phyloP scores from a whole-genome alignment of 2,113 vertebrate genomes.

The Eurypyga helias region DNA sequence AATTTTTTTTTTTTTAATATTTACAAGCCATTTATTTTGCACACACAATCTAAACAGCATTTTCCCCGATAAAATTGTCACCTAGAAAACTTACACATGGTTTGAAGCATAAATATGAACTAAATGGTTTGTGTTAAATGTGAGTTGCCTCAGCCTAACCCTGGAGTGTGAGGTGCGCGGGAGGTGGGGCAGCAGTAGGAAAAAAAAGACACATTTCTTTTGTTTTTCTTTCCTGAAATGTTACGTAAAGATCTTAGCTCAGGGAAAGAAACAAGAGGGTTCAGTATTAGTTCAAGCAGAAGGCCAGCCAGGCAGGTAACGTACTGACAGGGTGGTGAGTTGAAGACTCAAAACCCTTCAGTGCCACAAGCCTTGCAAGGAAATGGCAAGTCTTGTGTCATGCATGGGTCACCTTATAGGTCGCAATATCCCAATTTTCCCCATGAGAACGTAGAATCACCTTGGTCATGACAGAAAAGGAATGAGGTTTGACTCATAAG shows the following conservation, averaged over 20 bases:
- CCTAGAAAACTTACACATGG: constrained; percentile 24
- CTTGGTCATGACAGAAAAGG: background rate
- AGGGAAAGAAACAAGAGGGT: background rate
- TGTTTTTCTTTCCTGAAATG: background rate
- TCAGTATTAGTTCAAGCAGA: background rate
- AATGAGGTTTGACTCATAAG: background rate
- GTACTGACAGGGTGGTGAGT: background rate
- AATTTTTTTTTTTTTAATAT: background rate
- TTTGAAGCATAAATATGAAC: constrained; percentile 23
- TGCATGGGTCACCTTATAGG: background rate
- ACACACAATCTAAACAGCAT: constrained; percentile 30
- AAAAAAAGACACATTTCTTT: background rate
- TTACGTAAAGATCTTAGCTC: background rate
- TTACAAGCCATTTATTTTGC: constrained; percentile 51
- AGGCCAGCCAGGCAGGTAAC: background rate
- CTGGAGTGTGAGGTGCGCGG: background rate
- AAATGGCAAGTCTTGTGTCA: background rate
- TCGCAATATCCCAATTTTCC: background rate
- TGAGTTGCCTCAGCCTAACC: background rate
- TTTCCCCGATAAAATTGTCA: background rate
- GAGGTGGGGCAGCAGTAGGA: background rate
- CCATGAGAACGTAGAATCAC: background rate
- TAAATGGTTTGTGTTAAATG: background rate
- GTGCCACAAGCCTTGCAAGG: background rate
- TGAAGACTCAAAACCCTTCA: background rate